Evolutionary conservation across 2,113 vertebrate genomes (phyloP), one percentile per base, ranked within the genome.

Genomic region (Nothobranchius furzeri): DNA sequence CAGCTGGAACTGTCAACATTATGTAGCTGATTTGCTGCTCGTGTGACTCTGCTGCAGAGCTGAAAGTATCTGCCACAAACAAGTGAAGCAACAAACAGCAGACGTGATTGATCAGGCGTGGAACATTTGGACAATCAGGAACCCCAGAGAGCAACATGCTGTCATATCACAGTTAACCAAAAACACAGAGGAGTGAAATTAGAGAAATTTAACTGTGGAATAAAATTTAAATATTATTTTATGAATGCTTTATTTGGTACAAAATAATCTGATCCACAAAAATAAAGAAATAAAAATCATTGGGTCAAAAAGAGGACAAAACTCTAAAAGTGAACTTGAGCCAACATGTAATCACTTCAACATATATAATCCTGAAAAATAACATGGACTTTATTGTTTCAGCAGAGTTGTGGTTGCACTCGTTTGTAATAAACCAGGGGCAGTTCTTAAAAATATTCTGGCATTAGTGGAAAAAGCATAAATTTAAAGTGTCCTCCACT

Each of bases 51-150:
- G 58, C 43, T 3, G 54, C 37, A n/a, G 50, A 58, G 64, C 50
- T 52, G 55, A 43, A 30, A 60, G 45, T 36, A 30, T 81, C 67
- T 70, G 64, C n/a, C 65, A 55, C 25, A 8, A 14, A 71, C 51
- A 72, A 82, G 74, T 70, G 58, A 84, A 70, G 76, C 75, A 63
- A 75, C 70, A 64, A 60, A 60, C 7, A 50, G 52, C 47, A 77
- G 67, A 55, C n/a, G 46, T 48, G 60, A 56, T 65, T 56, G 20
- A 43, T 66, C 17, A 60, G 48, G 20, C 13, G 17, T 12, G 12
- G n/a, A 10, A 9, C 46, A 25, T 54, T 54, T 63, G 25, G 25
- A 56, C 37, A 40, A 40, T 40, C 37, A 5, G 37, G 37, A 8
- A 40, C 9, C 37, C 9, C 9, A 9, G 37, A 9, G 7, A 40